Evolutionary conservation across 2,888 invertebrate species (phyloP), one percentile per base, ranked within the genome.

Genomic region (Mycalesis mineus): DNA sequence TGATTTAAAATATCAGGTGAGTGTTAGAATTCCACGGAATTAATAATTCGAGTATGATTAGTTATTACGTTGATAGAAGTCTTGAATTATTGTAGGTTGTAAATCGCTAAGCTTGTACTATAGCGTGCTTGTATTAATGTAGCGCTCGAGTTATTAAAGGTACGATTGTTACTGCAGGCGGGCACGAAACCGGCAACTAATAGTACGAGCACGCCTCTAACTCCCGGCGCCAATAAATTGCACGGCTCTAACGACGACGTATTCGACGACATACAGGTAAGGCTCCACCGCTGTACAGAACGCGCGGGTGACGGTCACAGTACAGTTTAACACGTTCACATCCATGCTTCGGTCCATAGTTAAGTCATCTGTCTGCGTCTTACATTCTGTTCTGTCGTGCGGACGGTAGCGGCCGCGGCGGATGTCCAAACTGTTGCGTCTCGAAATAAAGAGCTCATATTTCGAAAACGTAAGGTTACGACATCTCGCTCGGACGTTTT

Each of bases 361-460:
- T 62, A 44, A 44, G 56, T 37, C 44, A 47, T 51, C 15, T 45
- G 45, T 60, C 13, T 58, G 56, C 51, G 57, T 54, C 61, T 59
- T 13, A 11, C 14, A 28, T 42, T 42, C 29, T 14, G 1, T 13
- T 29, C 7, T 28, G 13, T 14, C 71, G 67, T 74, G 72, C 68
- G 61, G 55, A 66, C 64, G 41, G 64, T 57, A 67, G 68, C 71
- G 62, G 65, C 62, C 65, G 69, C 66, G 77, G 68, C 60, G 67
- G 73, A 68, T 80, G 72, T 68, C 71, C 61, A 64, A 62, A 66
- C 69, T 71, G 66, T 69, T 74, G 77, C 82, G 78, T 79, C 70
- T 70, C 73, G 83, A 80, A 81, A 80, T 87, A 88, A 75, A 78
- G 88, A 88, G 88, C 88, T 88, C 88, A 83, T 87, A 84, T 83